Evolutionary conservation across 2,888 invertebrate genomes (phyloP), one percentile per base, ranked within the genome.

Genomic region (Eupithecia dodoneata): DNA sequence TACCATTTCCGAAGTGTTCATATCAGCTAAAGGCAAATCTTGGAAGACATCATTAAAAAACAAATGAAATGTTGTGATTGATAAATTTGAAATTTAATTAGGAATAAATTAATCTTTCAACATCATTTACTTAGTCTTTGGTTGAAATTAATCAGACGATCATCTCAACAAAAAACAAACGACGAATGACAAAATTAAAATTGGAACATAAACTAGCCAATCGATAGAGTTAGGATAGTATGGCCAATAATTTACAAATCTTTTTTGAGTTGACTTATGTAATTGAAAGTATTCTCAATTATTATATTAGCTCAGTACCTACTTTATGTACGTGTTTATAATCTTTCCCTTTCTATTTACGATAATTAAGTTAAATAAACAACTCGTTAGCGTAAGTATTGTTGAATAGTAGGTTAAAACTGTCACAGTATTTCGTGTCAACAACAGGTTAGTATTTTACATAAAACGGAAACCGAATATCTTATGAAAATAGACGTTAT

Each of bases 391-490:
- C 66, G 55, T 55, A 18, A 42, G 49, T 44, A 63, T 42, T 67
- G 30, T 66, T 47, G 9, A 30, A 69, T 70, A 76, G 49, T 76
- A 73, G 76, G 76, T 76, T 69, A 76, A 70, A 73, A 41, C 18
- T 72, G 10, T 10, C 12, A 73, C 30, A 44, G 18, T 15, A 52
- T 52, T 73, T 55, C 42, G 52, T 71, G 70, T 30, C 63, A 73
- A 71, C 70, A 42, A 42, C 30, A 12, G 13, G 4, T 15, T 42
- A 4, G 12, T 41, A 47, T 70, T 73, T 73, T 71, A 55, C 71
- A 73, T 73, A 71, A 45, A 76, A 73, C 73, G 76, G 76, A 76
- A 76, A 71, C 70, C 45, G 65, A 71, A 71, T 73, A 72, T 52
- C 30, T 73, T 76, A 65, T 42, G 59, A 47, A 73, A 30, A 45